Conservation (phyloP, 2,113 vertebrate genomes). For the Urocitellus parryii region DNA sequence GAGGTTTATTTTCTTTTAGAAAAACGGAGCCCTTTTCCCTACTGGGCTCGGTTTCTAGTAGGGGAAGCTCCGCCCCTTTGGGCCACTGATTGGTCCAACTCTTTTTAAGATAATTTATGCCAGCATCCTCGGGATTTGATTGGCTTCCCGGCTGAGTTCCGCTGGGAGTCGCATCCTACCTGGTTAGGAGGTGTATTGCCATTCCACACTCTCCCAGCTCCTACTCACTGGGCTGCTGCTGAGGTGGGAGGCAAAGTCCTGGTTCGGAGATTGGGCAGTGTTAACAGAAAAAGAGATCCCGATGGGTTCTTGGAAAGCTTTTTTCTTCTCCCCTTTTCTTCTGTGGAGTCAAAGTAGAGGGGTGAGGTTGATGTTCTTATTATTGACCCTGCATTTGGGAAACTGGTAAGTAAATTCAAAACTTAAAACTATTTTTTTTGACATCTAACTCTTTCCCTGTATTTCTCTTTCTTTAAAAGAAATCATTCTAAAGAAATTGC, state of each 20-base stretch:
- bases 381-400: constrained; percentile 86
- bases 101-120: constrained; percentile 84
- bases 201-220: not conserved
- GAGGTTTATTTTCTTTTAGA: constrained; percentile 72
- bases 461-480: not conserved
- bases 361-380: constrained; percentile 83
- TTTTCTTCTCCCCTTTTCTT: constrained; percentile 58
- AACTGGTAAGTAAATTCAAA: constrained; percentile 85
- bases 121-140: constrained; percentile 79
- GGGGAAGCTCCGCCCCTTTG: constrained; percentile 82
- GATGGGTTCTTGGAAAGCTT: constrained; percentile 83
- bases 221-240: not conserved
- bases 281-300: constrained; percentile 18
- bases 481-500: not conserved
- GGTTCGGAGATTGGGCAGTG: not conserved
- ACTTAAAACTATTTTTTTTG: constrained; percentile 2
- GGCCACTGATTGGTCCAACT: constrained; percentile 82
- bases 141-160: constrained; percentile 78
- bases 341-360: constrained; percentile 82
- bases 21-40: constrained; percentile 73
- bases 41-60: constrained; percentile 85
- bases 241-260: constrained; percentile 56
- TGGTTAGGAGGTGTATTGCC: constrained; percentile 78
- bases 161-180: constrained; percentile 83
- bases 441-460: not conserved